Conservation (phyloP, 2,113 vertebrate species). For the Forbesichthys agassizii region DNA sequence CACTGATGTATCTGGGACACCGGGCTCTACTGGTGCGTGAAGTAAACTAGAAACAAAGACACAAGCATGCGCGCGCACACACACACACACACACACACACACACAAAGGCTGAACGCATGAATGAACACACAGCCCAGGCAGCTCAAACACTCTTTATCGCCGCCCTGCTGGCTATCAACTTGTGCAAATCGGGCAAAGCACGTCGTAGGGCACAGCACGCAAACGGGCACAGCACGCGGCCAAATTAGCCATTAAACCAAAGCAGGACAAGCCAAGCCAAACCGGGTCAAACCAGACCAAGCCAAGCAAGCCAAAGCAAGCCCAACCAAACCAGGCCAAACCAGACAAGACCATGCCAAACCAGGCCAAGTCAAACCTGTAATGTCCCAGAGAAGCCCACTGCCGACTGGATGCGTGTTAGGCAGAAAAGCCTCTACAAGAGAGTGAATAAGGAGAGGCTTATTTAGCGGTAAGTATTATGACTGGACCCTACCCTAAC, state of each 20-base stretch:
- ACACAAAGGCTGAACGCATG: not conserved
- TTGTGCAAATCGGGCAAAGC: not conserved
- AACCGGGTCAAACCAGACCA: not conserved
- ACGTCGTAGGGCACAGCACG: not conserved
- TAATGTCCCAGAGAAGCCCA: constrained; percentile 15
- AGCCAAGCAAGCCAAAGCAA: constrained; percentile 2
- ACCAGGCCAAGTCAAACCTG: not conserved
- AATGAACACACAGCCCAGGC: no score
- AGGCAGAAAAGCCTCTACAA: constrained; percentile 45
- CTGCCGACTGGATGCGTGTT: constrained; percentile 50
- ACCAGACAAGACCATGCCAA: not conserved
- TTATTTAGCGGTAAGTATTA: constrained; percentile 66
- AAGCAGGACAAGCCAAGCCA: constrained; percentile 8
- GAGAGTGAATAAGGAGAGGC: constrained; percentile 59
- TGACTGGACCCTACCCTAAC: no score
- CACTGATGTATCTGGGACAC: constrained; percentile 16
- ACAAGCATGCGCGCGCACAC: not conserved
- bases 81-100: not conserved
- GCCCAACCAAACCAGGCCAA: no score
- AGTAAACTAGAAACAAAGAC: constrained; percentile 22
- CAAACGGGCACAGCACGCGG: not conserved
- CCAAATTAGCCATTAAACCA: not conserved
- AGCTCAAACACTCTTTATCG: not conserved
- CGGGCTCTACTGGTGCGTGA: not conserved
- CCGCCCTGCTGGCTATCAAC: not conserved